phyloP scores from a whole-genome alignment of 2,113 vertebrate species.

The Apaloderma vittatum region DNA sequence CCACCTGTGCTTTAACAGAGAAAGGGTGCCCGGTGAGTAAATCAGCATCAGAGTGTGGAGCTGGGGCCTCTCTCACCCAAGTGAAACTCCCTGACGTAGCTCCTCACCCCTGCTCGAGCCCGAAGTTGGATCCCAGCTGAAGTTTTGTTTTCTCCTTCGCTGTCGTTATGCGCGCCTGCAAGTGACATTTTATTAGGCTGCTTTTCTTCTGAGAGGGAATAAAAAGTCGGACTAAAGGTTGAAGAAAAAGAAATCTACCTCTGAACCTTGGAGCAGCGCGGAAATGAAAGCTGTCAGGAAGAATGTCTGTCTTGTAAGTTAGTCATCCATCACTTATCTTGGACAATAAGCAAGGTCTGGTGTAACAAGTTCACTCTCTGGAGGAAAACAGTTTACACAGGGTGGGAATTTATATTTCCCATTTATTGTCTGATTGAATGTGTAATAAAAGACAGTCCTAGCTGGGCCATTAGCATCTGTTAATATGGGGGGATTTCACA shows the following conservation, averaged over 20 bases:
- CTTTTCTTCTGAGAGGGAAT: neutral
- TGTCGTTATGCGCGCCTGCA: neutral
- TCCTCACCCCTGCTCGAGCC: neutral
- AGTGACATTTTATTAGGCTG: neutral
- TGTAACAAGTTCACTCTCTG: neutral
- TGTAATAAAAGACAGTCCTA: slow-evolving; percentile 32
- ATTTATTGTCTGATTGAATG: neutral
- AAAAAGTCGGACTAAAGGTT: slow-evolving; percentile 22
- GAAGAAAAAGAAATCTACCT: neutral
- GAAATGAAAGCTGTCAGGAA: slow-evolving; percentile 18
- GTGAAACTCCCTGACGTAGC: neutral
- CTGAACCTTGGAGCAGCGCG: neutral
- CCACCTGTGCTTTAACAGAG: neutral
- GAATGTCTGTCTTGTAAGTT: slow-evolving; percentile 35
- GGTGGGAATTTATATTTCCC: slow-evolving; percentile 34
- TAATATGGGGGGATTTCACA: slow-evolving; percentile 44
- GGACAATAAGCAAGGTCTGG: slow-evolving; percentile 17
- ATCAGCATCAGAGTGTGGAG: neutral
- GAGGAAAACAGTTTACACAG: slow-evolving; percentile 17
- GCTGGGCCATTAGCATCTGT: slow-evolving; percentile 32
- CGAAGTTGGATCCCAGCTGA: neutral
- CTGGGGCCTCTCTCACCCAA: neutral
- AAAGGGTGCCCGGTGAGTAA: neutral
- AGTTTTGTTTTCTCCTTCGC: neutral
- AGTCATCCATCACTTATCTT: neutral